A percentile compares a stretch with the other conserved stretches of the same genome.
These are phyloP conservation scores for Enteromius mattozi DNA, from an alignment of 2,797 vertebrate species.

Conservation along the genomic window DNA sequence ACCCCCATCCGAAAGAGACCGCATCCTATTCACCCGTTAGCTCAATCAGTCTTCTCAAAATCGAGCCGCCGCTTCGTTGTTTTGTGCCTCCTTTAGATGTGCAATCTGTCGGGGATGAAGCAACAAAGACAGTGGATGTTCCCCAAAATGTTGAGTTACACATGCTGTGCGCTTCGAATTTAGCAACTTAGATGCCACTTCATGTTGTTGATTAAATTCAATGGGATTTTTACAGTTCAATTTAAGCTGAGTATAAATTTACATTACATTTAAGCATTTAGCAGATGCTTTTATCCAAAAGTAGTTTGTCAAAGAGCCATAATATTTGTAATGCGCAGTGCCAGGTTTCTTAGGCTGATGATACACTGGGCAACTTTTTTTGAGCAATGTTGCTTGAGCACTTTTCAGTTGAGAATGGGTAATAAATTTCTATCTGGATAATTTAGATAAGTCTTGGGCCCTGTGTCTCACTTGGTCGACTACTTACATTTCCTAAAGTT, in stretches of 20 bases:
- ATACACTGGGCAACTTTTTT: too few relatives aligned
- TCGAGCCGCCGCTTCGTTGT: slow-evolving; percentile 41
- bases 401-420: too few relatives aligned
- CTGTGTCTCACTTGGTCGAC: too few relatives aligned
- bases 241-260: neutral
- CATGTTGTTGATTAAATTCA: neutral
- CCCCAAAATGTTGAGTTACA: neutral
- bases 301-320: neutral
- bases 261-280: neutral
- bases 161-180: neutral
- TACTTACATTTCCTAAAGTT: too few relatives aligned
- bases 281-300: neutral
- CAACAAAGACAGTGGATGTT: slow-evolving; percentile 16
- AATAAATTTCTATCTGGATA: too few relatives aligned
- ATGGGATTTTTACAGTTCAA: neutral
- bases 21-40: slow-evolving; percentile 41
- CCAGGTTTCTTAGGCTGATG: neutral
- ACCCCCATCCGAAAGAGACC: slow-evolving; percentile 40
- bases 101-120: slow-evolving; percentile 40
- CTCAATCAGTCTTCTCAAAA: slow-evolving; percentile 53
- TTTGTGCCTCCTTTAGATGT: slow-evolving; percentile 30
- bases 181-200: neutral
- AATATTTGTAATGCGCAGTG: neutral
- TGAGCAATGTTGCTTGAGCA: too few relatives aligned
- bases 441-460: too few relatives aligned